Evolutionary conservation across 2,113 vertebrate genomes (phyloP), one percentile per base, ranked within the genome.

Genomic region (Hemiprocne comata): DNA sequence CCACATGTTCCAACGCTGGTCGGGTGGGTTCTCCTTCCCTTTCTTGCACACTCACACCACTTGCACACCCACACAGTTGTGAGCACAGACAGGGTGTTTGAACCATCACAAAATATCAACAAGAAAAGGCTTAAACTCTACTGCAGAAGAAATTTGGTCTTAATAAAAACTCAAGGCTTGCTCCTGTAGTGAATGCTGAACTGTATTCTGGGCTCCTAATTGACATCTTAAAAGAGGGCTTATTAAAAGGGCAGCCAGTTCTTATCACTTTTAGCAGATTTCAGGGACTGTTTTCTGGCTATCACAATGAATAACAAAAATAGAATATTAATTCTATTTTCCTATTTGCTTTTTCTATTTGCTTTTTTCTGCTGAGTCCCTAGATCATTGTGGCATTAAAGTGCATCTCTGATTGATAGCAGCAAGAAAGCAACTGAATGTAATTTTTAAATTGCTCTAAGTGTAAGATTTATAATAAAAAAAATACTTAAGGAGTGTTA

Each of bases 321-420:
- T 50, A 87, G 87, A 95, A 95, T 91, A 94, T 89, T 87, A 54
- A 51, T 81, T 76, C 55, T 87, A 2, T 91, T 93, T 94, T 80
- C 55, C 71, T 67, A 12, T 85, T 95, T 95, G 58, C 67, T 75
- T 95, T 82, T 79, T 57, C 67, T 87, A 91, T 89, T n/a, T n/a
- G n/a, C n/a, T n/a, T n/a, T n/a, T n/a, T n/a, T 77, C 86, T 50
- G 13, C 55, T 4, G 42, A 36, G 67, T 94, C 91, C 93, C 87
- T 23, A 28, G 93, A 92, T 94, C 54, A 36, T 74, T 33, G 33
- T 66, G 76, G 85, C 95, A 92, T 12, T 71, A 93, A 86, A 78
- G 40, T 44, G 55, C 31, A 79, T 73, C 92, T 89, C 77, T 89
- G 92, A 94, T 55, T 81, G 85, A 95, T 67, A 64, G 83, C 53